A percentile compares a stretch with the other conserved stretches of the same genome.
These are phyloP conservation scores for Spisula subtruncata DNA, from an alignment of 2,888 invertebrate species.

Conservation along the genomic window DNA sequence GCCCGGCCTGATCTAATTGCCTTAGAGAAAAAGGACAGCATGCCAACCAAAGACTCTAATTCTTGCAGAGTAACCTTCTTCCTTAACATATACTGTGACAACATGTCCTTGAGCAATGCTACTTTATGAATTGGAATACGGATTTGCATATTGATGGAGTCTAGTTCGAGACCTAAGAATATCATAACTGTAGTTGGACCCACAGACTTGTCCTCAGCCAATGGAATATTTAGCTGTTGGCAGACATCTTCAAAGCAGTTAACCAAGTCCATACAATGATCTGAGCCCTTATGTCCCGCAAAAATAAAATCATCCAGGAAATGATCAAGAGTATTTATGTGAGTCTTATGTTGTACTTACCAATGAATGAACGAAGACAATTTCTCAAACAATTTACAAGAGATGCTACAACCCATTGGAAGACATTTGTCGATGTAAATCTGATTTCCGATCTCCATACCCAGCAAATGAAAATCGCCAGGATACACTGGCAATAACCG, in stretches of 20 bases:
- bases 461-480: slow-evolving; percentile 38
- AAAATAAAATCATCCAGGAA: slow-evolving; percentile 51
- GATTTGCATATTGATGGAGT: slow-evolving; percentile 21
- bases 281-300: not conserved
- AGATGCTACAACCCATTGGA: slow-evolving; percentile 26
- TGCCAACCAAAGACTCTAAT: slow-evolving; percentile 26
- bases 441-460: slow-evolving; percentile 8
- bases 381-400: slow-evolving; percentile 25
- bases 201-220: slow-evolving; percentile 36
- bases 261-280: not conserved
- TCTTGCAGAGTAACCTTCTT: not conserved
- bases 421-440: slow-evolving; percentile 28
- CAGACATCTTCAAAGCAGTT: not conserved
- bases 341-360: not conserved
- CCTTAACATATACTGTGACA: not conserved
- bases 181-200: slow-evolving; percentile 3
- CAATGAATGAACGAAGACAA: slow-evolving; percentile 38
- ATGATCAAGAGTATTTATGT: slow-evolving; percentile 28
- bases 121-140: slow-evolving; percentile 29
- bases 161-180: slow-evolving; percentile 33
- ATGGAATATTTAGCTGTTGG: not conserved
- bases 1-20: slow-evolving; percentile 30
- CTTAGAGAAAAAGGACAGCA: slow-evolving; percentile 8
- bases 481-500: slow-evolving; percentile 25
- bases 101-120: not conserved